A percentile compares a stretch with the other conserved stretches of the same genome.
Conservation (phyloP, 1,140 invertebrate species). For the Orius insidiosus region DNA sequence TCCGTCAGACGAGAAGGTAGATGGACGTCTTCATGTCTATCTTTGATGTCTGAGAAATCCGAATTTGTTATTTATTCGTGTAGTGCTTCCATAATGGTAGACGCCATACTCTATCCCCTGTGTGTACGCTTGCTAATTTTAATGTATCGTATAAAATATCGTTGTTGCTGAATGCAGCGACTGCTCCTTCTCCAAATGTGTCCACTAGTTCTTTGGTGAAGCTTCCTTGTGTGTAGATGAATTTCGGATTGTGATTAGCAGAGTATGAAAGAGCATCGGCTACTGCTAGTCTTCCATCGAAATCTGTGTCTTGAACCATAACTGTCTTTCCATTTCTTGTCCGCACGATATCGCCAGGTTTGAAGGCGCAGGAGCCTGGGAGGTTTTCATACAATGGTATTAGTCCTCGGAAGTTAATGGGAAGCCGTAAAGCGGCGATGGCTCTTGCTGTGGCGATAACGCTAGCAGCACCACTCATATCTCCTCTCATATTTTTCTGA, state of each 20-base stretch:
- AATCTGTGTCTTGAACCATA: constrained; percentile 45
- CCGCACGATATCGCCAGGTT: constrained; percentile 43
- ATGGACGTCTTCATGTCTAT: not conserved
- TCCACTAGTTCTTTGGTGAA: constrained; percentile 29
- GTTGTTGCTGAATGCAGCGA: constrained; percentile 36
- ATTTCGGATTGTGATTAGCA: constrained; percentile 27
- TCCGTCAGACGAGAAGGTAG: not conserved
- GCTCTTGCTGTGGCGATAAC: constrained; percentile 34
- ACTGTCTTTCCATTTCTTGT: constrained; percentile 41
- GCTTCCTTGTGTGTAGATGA: constrained; percentile 42
- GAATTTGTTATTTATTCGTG: constrained; percentile 17
- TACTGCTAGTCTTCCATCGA: constrained; percentile 42
- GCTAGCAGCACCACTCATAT: constrained; percentile 48
- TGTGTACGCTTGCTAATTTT: constrained; percentile 25
- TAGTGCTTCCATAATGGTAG: constrained; percentile 36
- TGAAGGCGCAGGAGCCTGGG: constrained; percentile 37
- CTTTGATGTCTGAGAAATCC: not conserved
- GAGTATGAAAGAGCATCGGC: constrained; percentile 42
- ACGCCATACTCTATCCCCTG: constrained; percentile 39
- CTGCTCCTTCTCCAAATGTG: constrained; percentile 47
- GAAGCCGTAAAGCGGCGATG: constrained; percentile 31
- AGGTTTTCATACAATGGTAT: constrained; percentile 45
- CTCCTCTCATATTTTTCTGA: constrained; percentile 42
- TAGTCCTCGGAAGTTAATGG: constrained; percentile 35
- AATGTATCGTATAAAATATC: constrained; percentile 25